Base-by-base conservation (phyloP, 1,140 invertebrate species). In the Nasonia vitripennis region DNA sequence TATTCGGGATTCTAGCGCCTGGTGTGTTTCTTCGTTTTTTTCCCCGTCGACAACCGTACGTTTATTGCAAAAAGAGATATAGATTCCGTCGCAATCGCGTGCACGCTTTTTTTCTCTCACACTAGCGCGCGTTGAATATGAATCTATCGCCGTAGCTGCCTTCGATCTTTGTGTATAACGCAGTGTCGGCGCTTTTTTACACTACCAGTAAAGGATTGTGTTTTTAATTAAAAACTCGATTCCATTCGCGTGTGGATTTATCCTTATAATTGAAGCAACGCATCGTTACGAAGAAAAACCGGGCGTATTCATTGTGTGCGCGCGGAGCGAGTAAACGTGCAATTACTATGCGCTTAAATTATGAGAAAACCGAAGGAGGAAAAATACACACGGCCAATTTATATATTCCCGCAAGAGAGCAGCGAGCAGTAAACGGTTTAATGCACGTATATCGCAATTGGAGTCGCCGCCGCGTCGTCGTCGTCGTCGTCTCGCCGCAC, bases 361-460 rank as follows among this genome's bases (percentile, higher is more conserved):
- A 62, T 62, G 3, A 62, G 55, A 20, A 17, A 62, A 62, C 17
- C 17, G 55, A 62, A n/a, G 17, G 6, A n/a, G 17, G 4, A 9
- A 62, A 62, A 62, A n/a, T 55, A 37, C 4, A 9, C 17, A 62
- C 55, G n/a, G 7, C 55, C 20, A 62, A n/a, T 62, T n/a, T 62
- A 27, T 62, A 62, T 62, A 62, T 62, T 62, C 55, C 17, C 7
- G 9, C 6, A 17, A 3, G 62, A 67, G 11, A 20, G 68, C 68
- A 5, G 12, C 68, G 23, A 2, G 27, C 31, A 71, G 14, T 51
- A 23, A 78, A 27, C n/a, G n/a, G 74, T 48, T 77, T 48, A 37
- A 37, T 55, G 11, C 68, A 51, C 73, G 4, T 48, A 78, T 70
- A 9, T 51, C 27, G 41, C 74, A 70, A 78, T 83, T 78, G 67